A percentile compares a stretch with the other conserved stretches of the same genome.
These are phyloP conservation scores for Julus scandinavius DNA, from an alignment of 2,888 invertebrate genomes.

Conservation along the genomic window DNA sequence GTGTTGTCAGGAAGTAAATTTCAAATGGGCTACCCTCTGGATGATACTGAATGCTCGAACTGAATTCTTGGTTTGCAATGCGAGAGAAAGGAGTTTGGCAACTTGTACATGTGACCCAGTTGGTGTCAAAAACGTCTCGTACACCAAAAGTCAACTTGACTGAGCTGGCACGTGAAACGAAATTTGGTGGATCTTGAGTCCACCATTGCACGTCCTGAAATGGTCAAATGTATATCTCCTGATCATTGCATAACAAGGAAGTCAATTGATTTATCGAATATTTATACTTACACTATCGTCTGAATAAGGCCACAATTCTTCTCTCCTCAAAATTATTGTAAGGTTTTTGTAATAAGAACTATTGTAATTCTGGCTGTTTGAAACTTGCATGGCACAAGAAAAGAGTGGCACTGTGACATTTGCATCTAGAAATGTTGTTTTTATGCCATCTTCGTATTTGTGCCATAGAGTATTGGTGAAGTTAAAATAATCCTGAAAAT, in stretches of 20 bases:
- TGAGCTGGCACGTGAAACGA: neutral
- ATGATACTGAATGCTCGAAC: neutral
- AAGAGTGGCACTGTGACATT: neutral
- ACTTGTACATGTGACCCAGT: neutral
- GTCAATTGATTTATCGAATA: neutral
- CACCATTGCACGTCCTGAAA: neutral
- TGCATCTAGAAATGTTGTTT: neutral
- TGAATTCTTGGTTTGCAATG: neutral
- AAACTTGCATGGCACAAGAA: neutral
- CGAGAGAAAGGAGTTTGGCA: neutral
- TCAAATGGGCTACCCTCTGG: neutral
- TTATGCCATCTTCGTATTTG: neutral
- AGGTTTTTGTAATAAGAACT: neutral
- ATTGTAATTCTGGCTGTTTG: neutral
- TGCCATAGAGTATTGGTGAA: neutral
- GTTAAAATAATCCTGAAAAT: neutral
- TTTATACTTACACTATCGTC: neutral
- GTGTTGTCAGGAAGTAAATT: neutral
- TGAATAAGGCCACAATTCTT: neutral
- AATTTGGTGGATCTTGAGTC: neutral
- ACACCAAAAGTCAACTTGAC: neutral
- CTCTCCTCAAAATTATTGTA: neutral
- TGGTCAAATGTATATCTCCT: neutral
- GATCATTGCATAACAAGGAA: neutral
- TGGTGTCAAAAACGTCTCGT: neutral